Evolutionary conservation across 2,113 vertebrate species (phyloP).

Genomic region (Oreochromis spilurus): DNA sequence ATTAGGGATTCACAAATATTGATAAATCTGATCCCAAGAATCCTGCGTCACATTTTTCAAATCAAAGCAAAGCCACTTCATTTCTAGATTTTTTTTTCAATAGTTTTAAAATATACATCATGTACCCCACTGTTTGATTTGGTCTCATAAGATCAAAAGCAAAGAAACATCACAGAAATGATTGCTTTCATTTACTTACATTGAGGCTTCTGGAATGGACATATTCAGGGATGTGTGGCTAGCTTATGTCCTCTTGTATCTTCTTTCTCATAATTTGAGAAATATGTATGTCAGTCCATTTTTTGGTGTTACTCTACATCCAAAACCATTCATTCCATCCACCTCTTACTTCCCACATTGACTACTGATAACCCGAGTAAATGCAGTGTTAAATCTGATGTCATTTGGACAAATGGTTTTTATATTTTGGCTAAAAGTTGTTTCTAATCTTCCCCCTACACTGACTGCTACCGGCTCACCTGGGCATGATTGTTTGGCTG

Average conservation of each 20-base stretch:
- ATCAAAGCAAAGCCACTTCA: conserved; percentile 11
- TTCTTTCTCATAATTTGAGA: neutral
- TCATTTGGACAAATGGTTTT: neutral
- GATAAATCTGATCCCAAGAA: neutral
- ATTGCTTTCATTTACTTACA: neutral
- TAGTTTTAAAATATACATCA: neutral
- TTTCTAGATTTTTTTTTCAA: neutral
- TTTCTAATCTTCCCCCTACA: neutral
- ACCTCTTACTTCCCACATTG: neutral
- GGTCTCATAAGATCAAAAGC: neutral
- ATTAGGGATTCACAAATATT: conserved; percentile 21
- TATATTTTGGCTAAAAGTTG: neutral
- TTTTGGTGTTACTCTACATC: neutral
- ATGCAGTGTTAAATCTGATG: neutral
- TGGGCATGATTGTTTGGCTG: neutral
- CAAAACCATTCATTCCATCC: neutral
- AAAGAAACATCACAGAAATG: neutral
- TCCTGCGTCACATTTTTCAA: neutral
- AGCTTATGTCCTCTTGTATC: neutral
- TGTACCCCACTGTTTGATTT: neutral
- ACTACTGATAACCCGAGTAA: neutral
- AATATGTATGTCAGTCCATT: neutral
- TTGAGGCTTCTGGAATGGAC: neutral
- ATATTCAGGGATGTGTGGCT: neutral
- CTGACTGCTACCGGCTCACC: neutral